Evolutionary conservation across 2,888 invertebrate genomes (phyloP).

Genomic region (Drosophila anomalata): DNA sequence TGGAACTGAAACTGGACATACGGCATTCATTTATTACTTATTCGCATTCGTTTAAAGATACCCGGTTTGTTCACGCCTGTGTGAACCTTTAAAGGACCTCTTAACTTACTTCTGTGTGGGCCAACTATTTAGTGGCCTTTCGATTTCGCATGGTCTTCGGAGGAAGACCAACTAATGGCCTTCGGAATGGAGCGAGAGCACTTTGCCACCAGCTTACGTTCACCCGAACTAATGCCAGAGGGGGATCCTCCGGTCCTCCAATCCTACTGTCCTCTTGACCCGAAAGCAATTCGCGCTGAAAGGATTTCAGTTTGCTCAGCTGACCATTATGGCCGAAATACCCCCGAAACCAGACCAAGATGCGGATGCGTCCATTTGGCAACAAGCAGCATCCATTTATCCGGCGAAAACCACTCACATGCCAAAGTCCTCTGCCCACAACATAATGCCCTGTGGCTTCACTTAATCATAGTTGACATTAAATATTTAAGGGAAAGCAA

Average conservation of each 20-base stretch:
- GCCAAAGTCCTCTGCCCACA: constrained; percentile 5
- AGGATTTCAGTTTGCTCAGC: constrained; percentile 66
- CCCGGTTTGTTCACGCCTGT: constrained; percentile 53
- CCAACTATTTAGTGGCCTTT: constrained; percentile 1
- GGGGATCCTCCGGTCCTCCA: constrained; percentile 21
- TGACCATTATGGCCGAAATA: constrained; percentile 48
- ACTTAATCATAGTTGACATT: constrained; percentile 54
- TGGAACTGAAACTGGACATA: constrained; percentile 27
- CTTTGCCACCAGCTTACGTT: constrained; percentile 35
- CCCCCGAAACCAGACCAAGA: constrained; percentile 2
- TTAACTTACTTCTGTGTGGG: neutral
- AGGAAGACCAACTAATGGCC: constrained; percentile 62
- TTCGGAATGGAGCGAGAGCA: constrained; percentile 24
- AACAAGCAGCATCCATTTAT: constrained; percentile 39
- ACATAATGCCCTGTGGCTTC: constrained; percentile 28
- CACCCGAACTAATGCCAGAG: constrained; percentile 47
- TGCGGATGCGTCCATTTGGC: constrained; percentile 47
- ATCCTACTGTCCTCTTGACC: constrained; percentile 10
- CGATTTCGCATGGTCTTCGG: neutral
- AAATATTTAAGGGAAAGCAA: constrained; percentile 54
- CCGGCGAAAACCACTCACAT: constrained; percentile 31
- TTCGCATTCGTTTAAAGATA: constrained; percentile 73
- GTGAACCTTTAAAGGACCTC: constrained; percentile 50
- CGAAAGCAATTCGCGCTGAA: constrained; percentile 70
- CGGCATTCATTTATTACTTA: constrained; percentile 56